Conservation (phyloP, 2,888 invertebrate species). For the Adelphocoris suturalis region DNA sequence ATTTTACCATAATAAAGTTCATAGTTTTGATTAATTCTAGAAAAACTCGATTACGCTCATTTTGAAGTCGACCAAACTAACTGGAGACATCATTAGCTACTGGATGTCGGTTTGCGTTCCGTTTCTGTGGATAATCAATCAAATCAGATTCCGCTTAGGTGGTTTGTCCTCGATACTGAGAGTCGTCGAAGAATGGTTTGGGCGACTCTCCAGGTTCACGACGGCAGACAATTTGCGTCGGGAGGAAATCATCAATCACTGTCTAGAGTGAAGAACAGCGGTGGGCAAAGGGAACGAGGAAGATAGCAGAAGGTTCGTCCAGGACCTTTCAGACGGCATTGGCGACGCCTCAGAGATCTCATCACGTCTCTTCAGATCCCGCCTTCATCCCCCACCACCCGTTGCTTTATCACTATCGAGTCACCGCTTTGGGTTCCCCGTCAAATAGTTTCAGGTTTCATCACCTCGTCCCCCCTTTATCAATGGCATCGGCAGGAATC, state of each 20-base stretch:
- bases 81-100: no score
- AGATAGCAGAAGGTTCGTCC: not conserved
- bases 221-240: conserved; percentile 27
- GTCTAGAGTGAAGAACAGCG: not conserved
- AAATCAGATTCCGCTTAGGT: not conserved
- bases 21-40: no score
- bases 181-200: not conserved
- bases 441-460: conserved; percentile 9
- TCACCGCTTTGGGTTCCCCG: not conserved
- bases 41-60: no score
- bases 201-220: not conserved
- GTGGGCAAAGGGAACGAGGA: not conserved
- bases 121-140: not conserved
- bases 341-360: conserved; percentile 25
- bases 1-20: no score
- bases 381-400: not conserved
- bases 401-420: not conserved
- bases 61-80: no score
- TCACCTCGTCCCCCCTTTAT: not conserved
- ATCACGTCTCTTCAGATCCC: not conserved
- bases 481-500: conserved; percentile 15
- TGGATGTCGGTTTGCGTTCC: no score
- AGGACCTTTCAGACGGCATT: conserved; percentile 20
- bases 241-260: conserved; percentile 42
- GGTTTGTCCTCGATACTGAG: not conserved